Conservation (phyloP, 1,140 invertebrate genomes). For the Ylistrum balloti region DNA sequence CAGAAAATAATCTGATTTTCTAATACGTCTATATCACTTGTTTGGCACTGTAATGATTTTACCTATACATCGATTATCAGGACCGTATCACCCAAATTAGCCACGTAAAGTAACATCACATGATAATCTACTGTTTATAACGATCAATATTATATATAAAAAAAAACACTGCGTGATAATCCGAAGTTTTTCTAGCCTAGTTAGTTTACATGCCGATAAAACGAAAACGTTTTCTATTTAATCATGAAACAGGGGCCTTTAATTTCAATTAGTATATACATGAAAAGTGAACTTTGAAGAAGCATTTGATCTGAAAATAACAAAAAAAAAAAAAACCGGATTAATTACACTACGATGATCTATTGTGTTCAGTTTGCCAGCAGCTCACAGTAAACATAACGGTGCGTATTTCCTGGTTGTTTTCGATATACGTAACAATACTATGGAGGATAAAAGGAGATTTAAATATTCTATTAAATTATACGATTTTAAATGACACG, state of each 20-base stretch:
- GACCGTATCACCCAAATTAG: too few species aligned
- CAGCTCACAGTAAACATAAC: neutral
- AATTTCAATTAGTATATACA: too few species aligned
- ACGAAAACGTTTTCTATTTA: neutral
- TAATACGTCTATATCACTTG: too few species aligned
- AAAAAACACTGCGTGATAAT: neutral
- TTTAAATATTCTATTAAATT: constrained; percentile 18
- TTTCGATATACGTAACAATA: neutral
- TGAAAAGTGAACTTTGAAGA: too few species aligned
- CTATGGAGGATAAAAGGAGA: neutral
- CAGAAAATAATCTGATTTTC: too few species aligned
- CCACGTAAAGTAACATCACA: neutral
- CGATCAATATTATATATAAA: neutral
- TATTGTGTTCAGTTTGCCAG: neutral
- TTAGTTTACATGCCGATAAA: neutral
- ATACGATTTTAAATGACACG: constrained; percentile 27
- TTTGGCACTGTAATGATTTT: too few species aligned
- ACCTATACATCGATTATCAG: too few species aligned
- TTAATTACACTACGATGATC: too few species aligned
- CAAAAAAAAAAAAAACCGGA: too few species aligned
- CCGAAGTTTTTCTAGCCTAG: neutral
- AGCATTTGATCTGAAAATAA: too few species aligned
- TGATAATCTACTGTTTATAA: neutral
- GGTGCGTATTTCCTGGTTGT: neutral
- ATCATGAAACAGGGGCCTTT: too few species aligned